Percentiles rank a stretch among this genome's conserved stretches.
Evolutionary conservation across 2,888 invertebrate species (phyloP).

Genomic region (Drosophila acutilabella): DNA sequence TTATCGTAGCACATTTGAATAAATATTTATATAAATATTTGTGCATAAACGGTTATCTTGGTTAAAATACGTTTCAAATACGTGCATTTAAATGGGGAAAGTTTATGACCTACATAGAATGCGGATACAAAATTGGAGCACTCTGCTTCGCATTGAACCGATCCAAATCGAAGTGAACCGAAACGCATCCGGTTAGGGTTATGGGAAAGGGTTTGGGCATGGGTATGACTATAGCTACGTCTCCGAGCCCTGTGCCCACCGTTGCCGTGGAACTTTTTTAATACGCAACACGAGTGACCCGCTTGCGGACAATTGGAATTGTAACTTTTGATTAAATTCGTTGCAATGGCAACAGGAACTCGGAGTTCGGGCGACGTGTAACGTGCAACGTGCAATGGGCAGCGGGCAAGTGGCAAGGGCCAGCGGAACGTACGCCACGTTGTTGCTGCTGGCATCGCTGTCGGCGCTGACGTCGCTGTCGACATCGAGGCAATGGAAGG

Average conservation of each 20-base stretch:
- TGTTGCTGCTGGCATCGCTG: neutral
- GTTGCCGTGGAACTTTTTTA: slow-evolving; percentile 72
- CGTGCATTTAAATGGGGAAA: slow-evolving; percentile 48
- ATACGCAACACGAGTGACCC: slow-evolving; percentile 81
- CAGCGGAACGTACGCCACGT: neutral
- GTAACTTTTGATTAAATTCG: slow-evolving; percentile 83
- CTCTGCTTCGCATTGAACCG: slow-evolving; percentile 21
- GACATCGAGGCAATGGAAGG: slow-evolving; percentile 53
- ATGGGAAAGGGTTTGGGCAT: neutral
- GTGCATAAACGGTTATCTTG: slow-evolving; percentile 23
- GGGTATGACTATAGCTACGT: no score
- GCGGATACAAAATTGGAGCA: slow-evolving; percentile 28
- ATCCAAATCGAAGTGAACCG: slow-evolving; percentile 9
- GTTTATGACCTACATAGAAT: slow-evolving; percentile 48
- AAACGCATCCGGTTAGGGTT: neutral
- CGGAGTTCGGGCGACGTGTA: slow-evolving; percentile 50
- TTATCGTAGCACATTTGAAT: slow-evolving; percentile 11
- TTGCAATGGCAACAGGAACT: slow-evolving; percentile 71
- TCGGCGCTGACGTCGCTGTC: neutral
- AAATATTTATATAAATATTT: neutral
- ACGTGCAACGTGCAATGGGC: slow-evolving; percentile 5
- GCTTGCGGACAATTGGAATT: slow-evolving; percentile 81
- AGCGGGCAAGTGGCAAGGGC: neutral
- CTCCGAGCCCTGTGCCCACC: neutral
- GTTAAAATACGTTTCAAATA: slow-evolving; percentile 35